Base-by-base conservation (phyloP, 2,888 invertebrate species). In the Caprella mutica region DNA sequence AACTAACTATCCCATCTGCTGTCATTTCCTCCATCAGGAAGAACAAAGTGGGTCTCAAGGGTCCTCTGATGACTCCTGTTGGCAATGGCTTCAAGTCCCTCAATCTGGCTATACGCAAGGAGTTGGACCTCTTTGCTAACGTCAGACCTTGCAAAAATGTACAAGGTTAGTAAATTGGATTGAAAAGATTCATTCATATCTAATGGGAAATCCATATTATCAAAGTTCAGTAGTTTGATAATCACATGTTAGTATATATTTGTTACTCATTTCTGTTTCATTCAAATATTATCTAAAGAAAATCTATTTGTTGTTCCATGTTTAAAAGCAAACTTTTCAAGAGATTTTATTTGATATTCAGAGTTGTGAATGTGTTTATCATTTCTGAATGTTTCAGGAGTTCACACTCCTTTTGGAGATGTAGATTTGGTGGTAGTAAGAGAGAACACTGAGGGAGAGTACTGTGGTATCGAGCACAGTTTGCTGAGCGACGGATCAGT, bases 361-460 rank as follows among this genome's bases (percentile, higher is more conserved):
- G n/a, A n/a, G n/a, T n/a, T n/a, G n/a, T n/a, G n/a, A n/a, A n/a
- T n/a, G n/a, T n/a, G n/a, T n/a, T n/a, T n/a, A n/a, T n/a, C n/a
- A n/a, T n/a, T n/a, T n/a, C n/a, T n/a, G n/a, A n/a, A n/a, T n/a
- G n/a, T n/a, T n/a, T n/a, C n/a, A n/a, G n/a, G n/a, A n/a, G n/a
- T n/a, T 33, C 14, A 33, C 33, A 9, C 8, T 14, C 14, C 33
- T 33, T 33, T 8, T 33, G 33, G 96, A 72, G 84, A 96, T 72
- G 98, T 98, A n/a, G 89, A 98, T 76, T 89, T 99, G 56, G 91
- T 99, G 0, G 99, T 98, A 2, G 97, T 99, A 70, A 81, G 98
- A 70, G 98, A 98, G 77, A 98, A 98, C 77, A 99, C 98, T 0
- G 98, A 98, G 76, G 98, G 98, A 65, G 98, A 99, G 77, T 98